Conservation (phyloP, 2,888 invertebrate species). For the Tinea trinotella region DNA sequence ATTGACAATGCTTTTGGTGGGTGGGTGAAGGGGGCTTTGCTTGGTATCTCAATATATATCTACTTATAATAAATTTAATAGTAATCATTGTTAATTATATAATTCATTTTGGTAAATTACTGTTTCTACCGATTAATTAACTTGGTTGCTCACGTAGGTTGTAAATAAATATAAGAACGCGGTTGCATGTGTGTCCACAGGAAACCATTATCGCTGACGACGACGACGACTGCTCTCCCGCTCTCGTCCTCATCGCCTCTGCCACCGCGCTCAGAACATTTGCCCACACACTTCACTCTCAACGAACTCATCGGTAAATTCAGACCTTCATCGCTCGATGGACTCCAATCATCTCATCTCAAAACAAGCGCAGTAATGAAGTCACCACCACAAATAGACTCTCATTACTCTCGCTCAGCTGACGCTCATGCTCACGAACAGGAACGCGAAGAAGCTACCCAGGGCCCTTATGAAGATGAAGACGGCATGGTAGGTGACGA, state of each 20-base stretch:
- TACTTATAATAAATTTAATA: not conserved
- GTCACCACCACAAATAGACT: conserved; percentile 72
- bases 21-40: conserved; percentile 74
- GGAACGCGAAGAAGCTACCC: conserved; percentile 65
- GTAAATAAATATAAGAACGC: not conserved
- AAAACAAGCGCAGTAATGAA: conserved; percentile 61
- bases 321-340: conserved; percentile 64
- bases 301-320: conserved; percentile 71
- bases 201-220: conserved; percentile 71
- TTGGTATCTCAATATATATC: conserved; percentile 59
- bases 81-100: not conserved
- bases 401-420: conserved; percentile 70
- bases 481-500: conserved; percentile 71
- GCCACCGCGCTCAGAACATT: conserved; percentile 67
- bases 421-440: conserved; percentile 58
- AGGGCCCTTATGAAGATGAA: conserved; percentile 75
- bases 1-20: conserved; percentile 52
- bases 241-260: conserved; percentile 70
- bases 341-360: conserved; percentile 61
- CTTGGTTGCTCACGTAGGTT: not conserved
- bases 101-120: too few relatives aligned
- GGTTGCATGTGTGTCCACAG: conserved; percentile 37
- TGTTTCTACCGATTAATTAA: not conserved
- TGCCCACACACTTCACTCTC: conserved; percentile 67
- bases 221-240: conserved; percentile 70